Base-by-base conservation (phyloP, 2,888 invertebrate genomes). In the Archips xylosteana region DNA sequence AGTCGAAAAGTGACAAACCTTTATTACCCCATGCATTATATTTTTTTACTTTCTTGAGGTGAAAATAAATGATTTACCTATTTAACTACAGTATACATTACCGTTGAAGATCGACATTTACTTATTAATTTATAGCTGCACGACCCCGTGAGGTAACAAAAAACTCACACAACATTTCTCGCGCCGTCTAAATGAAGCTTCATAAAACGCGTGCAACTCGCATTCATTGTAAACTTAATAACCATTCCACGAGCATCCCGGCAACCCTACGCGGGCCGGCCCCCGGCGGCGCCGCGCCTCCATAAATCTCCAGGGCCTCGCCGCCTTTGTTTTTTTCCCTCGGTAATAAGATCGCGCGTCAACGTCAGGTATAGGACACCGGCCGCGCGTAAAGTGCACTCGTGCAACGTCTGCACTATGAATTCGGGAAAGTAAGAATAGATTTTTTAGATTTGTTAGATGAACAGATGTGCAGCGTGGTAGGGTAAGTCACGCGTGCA, bases 271-370 rank as follows among this genome's bases (percentile, higher is more conserved):
- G 36, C 34, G 60, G 23, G 62, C 36, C 60, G 60, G 62, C 45
- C 57, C 57, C 57, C 57, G 86, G 85, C 89, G 91, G 89, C 92
- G 90, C 90, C 89, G 90, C 89, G 90, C 87, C 88, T 88, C 88
- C 91, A 92, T 92, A 92, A 91, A 91, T 92, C 91, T 42, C 87
- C 82, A 83, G 85, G 71, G 67, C 84, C 84, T 83, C 85, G 54
- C 54, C 54, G 54, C 54, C 89, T 92, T 91, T 81, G 78, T 87
- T 86, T 87, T 84, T 79, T 82, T 57, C 57, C 63, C 63, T 42
- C 83, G 85, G 91, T 90, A 92, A 91, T 91, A 92, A 92, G 92
- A 91, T 87, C 91, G 90, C 92, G 83, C 91, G 87, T 90, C 91
- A 89, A 88, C 86, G 87, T 90, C 93, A 93, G 92, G 93, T 92